phyloP scores from a whole-genome alignment of 2,113 vertebrate genomes.

The Hemiscyllium ocellatum region DNA sequence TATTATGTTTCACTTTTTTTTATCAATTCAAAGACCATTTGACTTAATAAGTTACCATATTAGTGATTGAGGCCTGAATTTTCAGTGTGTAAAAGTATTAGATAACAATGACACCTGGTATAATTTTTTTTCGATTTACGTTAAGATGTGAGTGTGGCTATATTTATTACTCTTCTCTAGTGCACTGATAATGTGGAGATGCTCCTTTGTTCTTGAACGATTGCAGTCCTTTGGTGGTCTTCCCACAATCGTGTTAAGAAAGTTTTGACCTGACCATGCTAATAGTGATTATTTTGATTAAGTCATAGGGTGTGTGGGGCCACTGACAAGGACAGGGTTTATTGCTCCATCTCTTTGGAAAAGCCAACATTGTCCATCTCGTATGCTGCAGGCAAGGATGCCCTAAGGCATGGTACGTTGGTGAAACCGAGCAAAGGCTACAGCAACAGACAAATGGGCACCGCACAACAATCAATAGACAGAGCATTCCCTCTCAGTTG shows the following conservation, averaged over 20 bases:
- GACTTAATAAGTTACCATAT: not conserved
- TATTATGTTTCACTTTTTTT: not conserved
- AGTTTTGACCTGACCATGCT: not conserved
- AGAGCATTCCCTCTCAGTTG: no score
- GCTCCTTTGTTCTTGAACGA: not conserved
- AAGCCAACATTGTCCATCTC: no score
- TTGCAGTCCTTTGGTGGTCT: not conserved
- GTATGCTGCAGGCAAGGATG: no score
- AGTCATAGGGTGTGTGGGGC: not conserved
- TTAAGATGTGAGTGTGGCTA: not conserved
- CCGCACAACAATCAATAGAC: no score
- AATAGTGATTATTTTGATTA: not conserved
- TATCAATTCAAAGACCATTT: not conserved
- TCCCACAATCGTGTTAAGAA: not conserved
- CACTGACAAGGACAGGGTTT: not conserved
- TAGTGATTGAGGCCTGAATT: not conserved
- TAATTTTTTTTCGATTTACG: not conserved
- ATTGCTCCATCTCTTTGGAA: not conserved
- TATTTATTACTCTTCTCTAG: not conserved
- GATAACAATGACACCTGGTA: not conserved
- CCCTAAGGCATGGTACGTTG: no score
- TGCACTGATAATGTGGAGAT: not conserved
- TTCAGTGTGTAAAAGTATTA: not conserved
- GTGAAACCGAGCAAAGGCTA: no score
- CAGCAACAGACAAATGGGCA: no score